These are phyloP conservation scores for zebrafish (Danio rerio) DNA, from an alignment of 2,113 vertebrate species.

Conservation along the genomic window DNA sequence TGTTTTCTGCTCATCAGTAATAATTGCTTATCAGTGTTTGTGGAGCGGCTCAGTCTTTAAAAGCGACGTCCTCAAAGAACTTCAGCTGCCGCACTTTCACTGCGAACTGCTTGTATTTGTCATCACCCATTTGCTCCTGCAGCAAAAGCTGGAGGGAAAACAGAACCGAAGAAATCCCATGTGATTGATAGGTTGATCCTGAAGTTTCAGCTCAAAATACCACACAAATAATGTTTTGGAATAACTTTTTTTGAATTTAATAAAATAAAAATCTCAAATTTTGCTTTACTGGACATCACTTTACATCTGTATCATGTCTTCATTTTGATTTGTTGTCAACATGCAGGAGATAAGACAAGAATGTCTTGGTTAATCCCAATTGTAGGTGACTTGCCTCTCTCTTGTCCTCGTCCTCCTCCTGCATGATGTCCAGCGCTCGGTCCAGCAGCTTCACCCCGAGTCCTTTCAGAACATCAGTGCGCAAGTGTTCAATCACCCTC, in stretches of 20 bases:
- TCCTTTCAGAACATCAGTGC: conserved; percentile 88
- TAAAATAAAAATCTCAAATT: no score
- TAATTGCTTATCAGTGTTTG: not conserved
- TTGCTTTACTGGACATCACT: no score
- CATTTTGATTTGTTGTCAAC: no score
- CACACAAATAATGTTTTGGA: no score
- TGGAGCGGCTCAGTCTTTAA: conserved; percentile 70
- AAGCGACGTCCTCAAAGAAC: conserved; percentile 88
- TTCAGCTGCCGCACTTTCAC: conserved; percentile 92
- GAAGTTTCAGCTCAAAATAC: no score
- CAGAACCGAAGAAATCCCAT: conserved; percentile 15
- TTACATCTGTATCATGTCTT: no score
- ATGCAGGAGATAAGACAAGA: no score
- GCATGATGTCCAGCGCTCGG: conserved; percentile 88
- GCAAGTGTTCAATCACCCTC: conserved; percentile 88
- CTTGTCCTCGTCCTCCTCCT: conserved; percentile 87
- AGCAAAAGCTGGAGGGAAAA: conserved; percentile 76
- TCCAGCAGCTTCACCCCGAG: conserved; percentile 92
- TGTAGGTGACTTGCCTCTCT: conserved; percentile 80
- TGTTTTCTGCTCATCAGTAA: not conserved
- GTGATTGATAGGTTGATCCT: no score
- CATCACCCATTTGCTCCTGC: conserved; percentile 86
- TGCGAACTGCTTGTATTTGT: conserved; percentile 83
- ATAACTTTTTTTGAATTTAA: no score
- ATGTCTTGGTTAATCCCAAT: no score